Evolutionary conservation across 2,888 invertebrate genomes (phyloP).

Genomic region (Scaptomyza polygonia): DNA sequence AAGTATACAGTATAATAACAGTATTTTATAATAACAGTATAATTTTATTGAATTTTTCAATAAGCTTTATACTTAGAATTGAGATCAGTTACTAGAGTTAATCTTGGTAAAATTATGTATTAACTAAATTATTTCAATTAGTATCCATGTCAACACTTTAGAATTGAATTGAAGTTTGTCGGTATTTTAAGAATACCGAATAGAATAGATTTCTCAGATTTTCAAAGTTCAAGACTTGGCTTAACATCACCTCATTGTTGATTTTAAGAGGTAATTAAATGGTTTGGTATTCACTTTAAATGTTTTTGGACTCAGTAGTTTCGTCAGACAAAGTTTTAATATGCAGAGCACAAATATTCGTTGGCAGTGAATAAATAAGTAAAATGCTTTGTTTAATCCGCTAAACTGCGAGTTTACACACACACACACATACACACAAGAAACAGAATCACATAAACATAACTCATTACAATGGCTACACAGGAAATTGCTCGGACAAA

Average conservation of each 20-base stretch:
- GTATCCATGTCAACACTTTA: too few species aligned
- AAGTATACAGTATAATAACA: too few species aligned
- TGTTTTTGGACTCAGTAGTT: neutral
- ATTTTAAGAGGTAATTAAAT: neutral
- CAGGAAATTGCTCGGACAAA: conserved; percentile 56
- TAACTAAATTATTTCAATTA: too few species aligned
- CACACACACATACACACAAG: conserved; percentile 22
- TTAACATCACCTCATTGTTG: neutral
- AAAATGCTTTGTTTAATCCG: conserved; percentile 68
- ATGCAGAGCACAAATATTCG: conserved; percentile 37
- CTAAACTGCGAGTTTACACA: conserved; percentile 60
- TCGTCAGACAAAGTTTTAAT: conserved; percentile 14
- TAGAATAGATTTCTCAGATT: too few species aligned
- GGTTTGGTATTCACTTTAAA: neutral
- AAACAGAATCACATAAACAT: neutral
- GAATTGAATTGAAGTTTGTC: too few species aligned
- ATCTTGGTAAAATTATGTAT: too few species aligned
- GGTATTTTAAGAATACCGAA: too few species aligned
- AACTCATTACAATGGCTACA: conserved; percentile 20
- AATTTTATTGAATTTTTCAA: too few species aligned
- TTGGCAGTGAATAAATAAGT: conserved; percentile 53
- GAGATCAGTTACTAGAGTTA: too few species aligned
- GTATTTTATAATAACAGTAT: too few species aligned
- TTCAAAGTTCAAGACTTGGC: too few species aligned
- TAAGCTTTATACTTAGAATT: too few species aligned